Evolutionary conservation across 2,888 invertebrate species (phyloP).

Genomic region (Allacma fusca): DNA sequence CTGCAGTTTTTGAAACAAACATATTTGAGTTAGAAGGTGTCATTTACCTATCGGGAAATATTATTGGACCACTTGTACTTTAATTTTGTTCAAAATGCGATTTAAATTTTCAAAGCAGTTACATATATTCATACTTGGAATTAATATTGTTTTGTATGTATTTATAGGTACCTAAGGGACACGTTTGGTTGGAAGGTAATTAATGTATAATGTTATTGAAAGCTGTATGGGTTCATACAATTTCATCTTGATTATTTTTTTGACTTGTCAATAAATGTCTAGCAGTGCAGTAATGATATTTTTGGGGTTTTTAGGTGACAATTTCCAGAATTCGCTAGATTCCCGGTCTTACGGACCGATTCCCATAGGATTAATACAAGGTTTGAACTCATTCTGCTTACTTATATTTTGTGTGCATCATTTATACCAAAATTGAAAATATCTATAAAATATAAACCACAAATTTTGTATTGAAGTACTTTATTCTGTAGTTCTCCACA

Average conservation of each 20-base stretch:
- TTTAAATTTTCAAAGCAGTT: too few relatives aligned
- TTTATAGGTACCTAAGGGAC: slow-evolving; percentile 72
- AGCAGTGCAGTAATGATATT: too few relatives aligned
- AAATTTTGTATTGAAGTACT: background rate
- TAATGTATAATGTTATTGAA: background rate
- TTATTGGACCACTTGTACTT: too few relatives aligned
- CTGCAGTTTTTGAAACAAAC: too few relatives aligned
- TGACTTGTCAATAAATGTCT: too few relatives aligned
- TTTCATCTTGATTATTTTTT: too few relatives aligned
- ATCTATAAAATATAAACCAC: too few relatives aligned
- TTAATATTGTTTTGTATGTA: slow-evolving; percentile 5
- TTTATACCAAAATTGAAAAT: background rate
- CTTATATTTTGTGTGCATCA: too few relatives aligned
- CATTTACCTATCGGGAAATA: too few relatives aligned
- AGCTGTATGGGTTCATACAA: background rate
- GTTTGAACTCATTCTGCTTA: too few relatives aligned
- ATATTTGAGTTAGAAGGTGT: too few relatives aligned
- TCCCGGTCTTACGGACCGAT: slow-evolving; percentile 88
- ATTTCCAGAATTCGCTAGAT: slow-evolving; percentile 82
- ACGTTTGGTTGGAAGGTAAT: slow-evolving; percentile 80
- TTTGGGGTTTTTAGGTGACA: slow-evolving; percentile 85
- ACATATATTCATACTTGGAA: background rate
- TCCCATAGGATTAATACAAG: slow-evolving; percentile 80
- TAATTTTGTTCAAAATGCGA: too few relatives aligned
- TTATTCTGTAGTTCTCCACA: background rate